These are phyloP conservation scores for Ganaspis sp. DNA, from an alignment of 1,140 invertebrate species.

Conservation along the genomic window DNA sequence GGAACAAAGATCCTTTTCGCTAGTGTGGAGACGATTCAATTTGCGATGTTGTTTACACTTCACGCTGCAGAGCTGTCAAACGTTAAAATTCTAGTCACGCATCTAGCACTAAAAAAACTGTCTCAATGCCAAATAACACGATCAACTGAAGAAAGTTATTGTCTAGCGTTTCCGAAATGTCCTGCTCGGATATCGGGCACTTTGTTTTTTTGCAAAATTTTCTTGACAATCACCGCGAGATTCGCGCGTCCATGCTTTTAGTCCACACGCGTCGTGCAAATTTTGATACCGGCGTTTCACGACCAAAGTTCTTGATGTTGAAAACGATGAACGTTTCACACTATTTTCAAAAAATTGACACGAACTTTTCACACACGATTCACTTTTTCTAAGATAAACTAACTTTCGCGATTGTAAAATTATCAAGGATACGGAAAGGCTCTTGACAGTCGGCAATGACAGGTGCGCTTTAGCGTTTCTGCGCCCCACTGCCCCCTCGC, in stretches of 20 bases:
- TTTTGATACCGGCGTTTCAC: conserved; percentile 20
- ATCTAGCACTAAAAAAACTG: not conserved
- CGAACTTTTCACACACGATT: not conserved
- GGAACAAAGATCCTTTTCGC: conserved; percentile 40
- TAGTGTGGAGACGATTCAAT: conserved; percentile 21
- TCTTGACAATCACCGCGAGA: not conserved
- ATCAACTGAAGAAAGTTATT: not conserved
- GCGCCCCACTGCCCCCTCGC: not conserved
- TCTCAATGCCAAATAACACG: not conserved
- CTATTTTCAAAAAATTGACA: not conserved
- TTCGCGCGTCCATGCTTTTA: conserved; percentile 22
- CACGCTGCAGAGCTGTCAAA: conserved; percentile 50
- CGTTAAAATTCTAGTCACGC: conserved; percentile 1
- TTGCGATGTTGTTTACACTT: conserved; percentile 44
- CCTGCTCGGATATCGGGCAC: not conserved
- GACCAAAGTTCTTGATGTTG: not conserved
- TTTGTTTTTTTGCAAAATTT: not conserved
- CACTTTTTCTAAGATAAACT: not conserved
- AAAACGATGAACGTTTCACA: not conserved
- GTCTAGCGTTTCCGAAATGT: not conserved
- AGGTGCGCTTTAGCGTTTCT: conserved; percentile 49
- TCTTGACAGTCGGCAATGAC: conserved; percentile 62
- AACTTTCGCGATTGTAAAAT: not conserved
- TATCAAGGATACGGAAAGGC: conserved; percentile 48
- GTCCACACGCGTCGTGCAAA: not conserved